Evolutionary conservation across 2,113 vertebrate genomes (phyloP).

Genomic region (Zootoca vivipara): DNA sequence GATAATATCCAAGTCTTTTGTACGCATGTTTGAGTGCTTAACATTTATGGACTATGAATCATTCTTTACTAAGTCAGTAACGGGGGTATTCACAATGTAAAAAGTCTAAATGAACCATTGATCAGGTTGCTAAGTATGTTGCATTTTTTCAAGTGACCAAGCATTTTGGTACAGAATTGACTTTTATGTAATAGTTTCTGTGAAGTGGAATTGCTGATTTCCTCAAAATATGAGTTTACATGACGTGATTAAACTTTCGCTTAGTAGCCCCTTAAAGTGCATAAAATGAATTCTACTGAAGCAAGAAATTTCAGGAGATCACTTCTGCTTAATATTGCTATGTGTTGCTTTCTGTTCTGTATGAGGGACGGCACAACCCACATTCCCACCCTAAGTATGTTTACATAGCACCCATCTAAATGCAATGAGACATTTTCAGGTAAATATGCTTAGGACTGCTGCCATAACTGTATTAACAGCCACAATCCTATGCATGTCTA

Average conservation of each 20-base stretch:
- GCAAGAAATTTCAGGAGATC: neutral
- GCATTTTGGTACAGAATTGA: neutral
- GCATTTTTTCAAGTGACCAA: neutral
- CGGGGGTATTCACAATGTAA: neutral
- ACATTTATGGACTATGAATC: neutral
- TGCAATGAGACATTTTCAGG: neutral
- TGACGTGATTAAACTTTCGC: constrained; percentile 3
- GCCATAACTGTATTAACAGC: constrained; percentile 6
- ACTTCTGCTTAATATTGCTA: neutral
- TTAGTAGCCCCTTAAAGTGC: neutral
- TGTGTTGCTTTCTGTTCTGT: neutral
- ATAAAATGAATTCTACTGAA: neutral
- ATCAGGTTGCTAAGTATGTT: neutral
- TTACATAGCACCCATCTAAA: neutral
- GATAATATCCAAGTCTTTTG: neutral
- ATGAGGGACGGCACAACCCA: neutral
- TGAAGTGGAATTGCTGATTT: neutral
- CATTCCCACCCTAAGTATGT: neutral
- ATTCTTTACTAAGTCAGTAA: neutral
- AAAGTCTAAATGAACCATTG: neutral
- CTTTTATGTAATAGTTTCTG: neutral
- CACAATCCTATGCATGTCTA: too few relatives aligned
- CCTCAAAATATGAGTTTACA: neutral
- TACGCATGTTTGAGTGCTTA: neutral
- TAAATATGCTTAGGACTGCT: neutral